Evolutionary conservation across 1,140 invertebrate genomes (phyloP).

Genomic region (Trichonephila clavipes): DNA sequence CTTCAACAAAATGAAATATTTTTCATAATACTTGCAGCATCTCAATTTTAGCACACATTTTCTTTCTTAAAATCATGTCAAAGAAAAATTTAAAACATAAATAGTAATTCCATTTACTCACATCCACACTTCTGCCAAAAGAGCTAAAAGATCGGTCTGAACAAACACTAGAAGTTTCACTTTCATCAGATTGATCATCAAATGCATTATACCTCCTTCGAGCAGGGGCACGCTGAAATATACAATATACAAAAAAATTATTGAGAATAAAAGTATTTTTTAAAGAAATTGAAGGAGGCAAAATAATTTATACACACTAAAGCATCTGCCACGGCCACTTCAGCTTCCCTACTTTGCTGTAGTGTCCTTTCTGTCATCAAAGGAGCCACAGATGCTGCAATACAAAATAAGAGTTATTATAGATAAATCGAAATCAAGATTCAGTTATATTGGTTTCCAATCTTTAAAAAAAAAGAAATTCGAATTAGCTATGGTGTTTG

Average conservation of each 20-base stretch:
- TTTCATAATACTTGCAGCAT: no score
- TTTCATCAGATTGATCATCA: constrained; percentile 92
- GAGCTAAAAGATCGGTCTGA: constrained; percentile 94
- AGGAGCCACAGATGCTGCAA: constrained; percentile 81
- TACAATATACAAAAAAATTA: not conserved
- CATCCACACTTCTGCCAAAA: constrained; percentile 88
- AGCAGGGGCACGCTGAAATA: constrained; percentile 65
- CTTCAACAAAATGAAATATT: no score
- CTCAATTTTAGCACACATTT: no score
- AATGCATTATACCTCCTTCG: constrained; percentile 78
- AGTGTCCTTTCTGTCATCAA: constrained; percentile 91
- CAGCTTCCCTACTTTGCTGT: constrained; percentile 93
- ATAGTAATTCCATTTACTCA: constrained; percentile 83
- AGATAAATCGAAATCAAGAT: not conserved
- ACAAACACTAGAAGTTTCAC: constrained; percentile 96
- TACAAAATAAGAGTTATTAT: not conserved
- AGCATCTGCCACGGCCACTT: constrained; percentile 89
- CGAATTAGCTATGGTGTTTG: no score
- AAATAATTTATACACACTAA: constrained; percentile 82
- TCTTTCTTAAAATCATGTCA: no score
- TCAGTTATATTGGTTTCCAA: no score
- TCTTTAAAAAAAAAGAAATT: no score
- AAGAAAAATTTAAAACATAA: no score
- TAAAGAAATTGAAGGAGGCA: not conserved
- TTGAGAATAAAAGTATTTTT: not conserved